Conservation (phyloP, 1,140 invertebrate species). For the Drosophila athabasca region DNA sequence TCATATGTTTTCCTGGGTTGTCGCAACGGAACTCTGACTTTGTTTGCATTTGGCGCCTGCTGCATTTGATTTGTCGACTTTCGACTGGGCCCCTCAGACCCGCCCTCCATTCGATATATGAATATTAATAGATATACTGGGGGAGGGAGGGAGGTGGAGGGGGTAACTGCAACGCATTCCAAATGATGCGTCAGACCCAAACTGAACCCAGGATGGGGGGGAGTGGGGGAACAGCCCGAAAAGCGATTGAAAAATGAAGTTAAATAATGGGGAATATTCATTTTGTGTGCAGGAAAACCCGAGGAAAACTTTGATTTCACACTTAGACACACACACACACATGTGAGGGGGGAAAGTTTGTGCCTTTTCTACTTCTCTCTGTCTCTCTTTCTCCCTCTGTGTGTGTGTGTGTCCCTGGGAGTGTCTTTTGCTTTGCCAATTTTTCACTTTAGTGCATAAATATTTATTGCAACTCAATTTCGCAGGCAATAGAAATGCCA, state of each 20-base stretch:
- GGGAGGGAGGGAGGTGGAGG: neutral
- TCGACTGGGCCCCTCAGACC: slow-evolving; percentile 25
- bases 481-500: slow-evolving; percentile 80
- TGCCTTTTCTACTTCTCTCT: slow-evolving; percentile 1
- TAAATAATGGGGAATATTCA: slow-evolving; percentile 78
- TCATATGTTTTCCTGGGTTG: slow-evolving; percentile 11
- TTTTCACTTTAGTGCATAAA: slow-evolving; percentile 81
- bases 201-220: neutral
- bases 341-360: too few relatives aligned
- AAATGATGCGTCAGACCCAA: neutral
- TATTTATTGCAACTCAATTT: slow-evolving; percentile 82
- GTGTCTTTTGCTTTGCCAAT: slow-evolving; percentile 74
- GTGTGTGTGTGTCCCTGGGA: neutral
- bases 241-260: slow-evolving; percentile 45
- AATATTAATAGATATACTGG: slow-evolving; percentile 69
- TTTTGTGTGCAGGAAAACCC: slow-evolving; percentile 52
- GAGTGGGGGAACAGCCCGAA: slow-evolving; percentile 2
- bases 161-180: neutral
- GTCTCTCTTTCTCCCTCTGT: neutral
- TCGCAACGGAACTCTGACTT: slow-evolving; percentile 6
- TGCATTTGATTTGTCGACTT: slow-evolving; percentile 74
- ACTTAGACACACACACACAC: slow-evolving; percentile 23
- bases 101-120: slow-evolving; percentile 53
- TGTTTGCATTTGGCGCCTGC: slow-evolving; percentile 67
- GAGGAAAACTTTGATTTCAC: slow-evolving; percentile 57